Evolutionary conservation across 1,140 invertebrate genomes (phyloP).

Genomic region (Octopus sinensis): DNA sequence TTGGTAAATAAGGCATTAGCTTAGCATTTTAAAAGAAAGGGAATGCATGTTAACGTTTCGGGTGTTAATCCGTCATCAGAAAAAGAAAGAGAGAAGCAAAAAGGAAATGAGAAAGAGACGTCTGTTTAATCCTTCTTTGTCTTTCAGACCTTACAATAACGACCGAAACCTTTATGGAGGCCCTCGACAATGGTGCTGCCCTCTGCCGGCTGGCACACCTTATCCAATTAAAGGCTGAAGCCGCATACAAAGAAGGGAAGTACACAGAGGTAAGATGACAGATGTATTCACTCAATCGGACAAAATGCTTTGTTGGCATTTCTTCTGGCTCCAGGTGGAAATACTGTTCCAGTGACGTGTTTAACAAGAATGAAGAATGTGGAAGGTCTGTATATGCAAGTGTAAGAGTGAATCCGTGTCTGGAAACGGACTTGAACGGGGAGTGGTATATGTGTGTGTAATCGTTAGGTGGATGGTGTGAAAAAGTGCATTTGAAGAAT

Average conservation of each 20-base stretch:
- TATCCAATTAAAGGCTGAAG: conserved; percentile 75
- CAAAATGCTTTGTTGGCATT: not conserved
- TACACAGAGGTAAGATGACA: conserved; percentile 35
- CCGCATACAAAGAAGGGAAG: conserved; percentile 61
- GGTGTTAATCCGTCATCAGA: not conserved
- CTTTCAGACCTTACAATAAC: conserved; percentile 39
- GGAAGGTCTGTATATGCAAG: not conserved
- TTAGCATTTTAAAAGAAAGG: not conserved
- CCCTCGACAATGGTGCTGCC: conserved; percentile 85
- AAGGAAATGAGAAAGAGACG: not conserved
- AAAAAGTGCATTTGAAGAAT: no score
- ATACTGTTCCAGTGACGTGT: not conserved
- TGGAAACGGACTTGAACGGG: no score
- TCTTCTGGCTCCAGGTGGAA: no score
- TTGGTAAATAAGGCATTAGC: no score
- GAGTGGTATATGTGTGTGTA: not conserved
- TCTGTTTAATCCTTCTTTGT: conserved; percentile 1
- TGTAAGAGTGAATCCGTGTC: no score
- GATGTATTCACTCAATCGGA: not conserved
- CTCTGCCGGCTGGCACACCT: conserved; percentile 89
- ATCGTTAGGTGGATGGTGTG: not conserved
- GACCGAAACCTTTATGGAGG: conserved; percentile 72
- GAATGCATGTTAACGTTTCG: not conserved
- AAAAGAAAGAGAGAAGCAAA: not conserved
- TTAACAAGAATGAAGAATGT: not conserved